Evolutionary conservation across 1,140 invertebrate genomes (phyloP).

Genomic region (Drosophila carrolli): DNA sequence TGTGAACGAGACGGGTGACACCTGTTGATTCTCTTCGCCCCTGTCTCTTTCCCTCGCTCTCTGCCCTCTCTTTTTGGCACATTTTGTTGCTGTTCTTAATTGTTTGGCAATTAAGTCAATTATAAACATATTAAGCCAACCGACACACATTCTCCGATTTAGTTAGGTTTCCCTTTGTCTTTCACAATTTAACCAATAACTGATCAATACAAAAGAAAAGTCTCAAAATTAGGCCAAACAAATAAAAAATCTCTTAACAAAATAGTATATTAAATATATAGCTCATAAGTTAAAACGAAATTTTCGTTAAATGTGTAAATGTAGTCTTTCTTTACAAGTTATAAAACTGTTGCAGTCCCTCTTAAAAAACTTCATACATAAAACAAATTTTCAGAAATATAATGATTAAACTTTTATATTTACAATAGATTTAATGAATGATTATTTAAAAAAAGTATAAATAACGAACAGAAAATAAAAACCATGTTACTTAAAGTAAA

Average conservation of each 20-base stretch:
- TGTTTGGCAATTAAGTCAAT: constrained; percentile 70
- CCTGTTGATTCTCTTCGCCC: constrained; percentile 11
- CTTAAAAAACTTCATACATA: no score
- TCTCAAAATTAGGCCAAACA: background rate
- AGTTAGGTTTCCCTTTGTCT: constrained; percentile 18
- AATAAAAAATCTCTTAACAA: background rate
- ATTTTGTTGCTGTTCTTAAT: constrained; percentile 56
- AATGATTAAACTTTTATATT: no score
- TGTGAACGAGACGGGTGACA: constrained; percentile 10
- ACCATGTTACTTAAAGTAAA: no score
- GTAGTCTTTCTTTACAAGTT: no score
- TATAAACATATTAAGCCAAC: constrained; percentile 69
- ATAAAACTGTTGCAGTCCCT: no score
- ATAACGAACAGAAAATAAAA: no score
- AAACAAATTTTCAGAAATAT: no score
- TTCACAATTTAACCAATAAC: constrained; percentile 12
- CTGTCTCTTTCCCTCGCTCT: background rate
- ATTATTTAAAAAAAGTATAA: no score
- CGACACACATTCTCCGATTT: constrained; percentile 56
- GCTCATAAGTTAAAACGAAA: no score
- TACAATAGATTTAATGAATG: no score
- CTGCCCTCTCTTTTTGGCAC: constrained; percentile 18
- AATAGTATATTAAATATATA: background rate
- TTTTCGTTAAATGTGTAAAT: no score
- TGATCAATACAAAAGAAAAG: background rate